Base-by-base conservation (phyloP, 2,888 invertebrate genomes). In the Nymphalis urticae region DNA sequence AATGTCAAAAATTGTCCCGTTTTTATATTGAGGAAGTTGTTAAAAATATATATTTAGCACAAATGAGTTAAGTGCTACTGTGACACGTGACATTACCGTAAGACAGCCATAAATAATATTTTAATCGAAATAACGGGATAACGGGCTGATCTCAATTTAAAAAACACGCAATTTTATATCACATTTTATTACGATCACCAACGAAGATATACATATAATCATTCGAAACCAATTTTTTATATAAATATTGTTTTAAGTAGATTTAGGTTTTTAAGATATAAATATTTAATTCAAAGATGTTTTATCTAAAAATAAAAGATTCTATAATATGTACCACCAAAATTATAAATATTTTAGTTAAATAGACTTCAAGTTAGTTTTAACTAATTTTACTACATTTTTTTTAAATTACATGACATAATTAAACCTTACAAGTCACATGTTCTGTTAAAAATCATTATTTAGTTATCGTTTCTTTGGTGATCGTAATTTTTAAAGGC, bases 91-190 rank as follows among this genome's bases (percentile, higher is more conserved):
- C 64, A 51, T 54, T 66, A 69, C 62, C 51, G 59, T 62, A 62
- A 66, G 27, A 42, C 16, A 24, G n/a, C 48, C 61, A 69, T 72
- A 66, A 70, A 70, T 70, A 72, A 66, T 65, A 65, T 56, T 59
- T 48, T 59, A 69, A 73, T 67, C 64, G 68, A 68, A 60, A 62
- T 67, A 62, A 71, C 64, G 62, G 69, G 61, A 66, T 68, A 73
- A 72, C 72, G 73, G 73, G 66, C 71, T 72, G 71, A 64, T 64
- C 75, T 73, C 72, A 63, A 71, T 75, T 65, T 60, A 21, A 69
- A 21, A 42, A 65, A 70, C 68, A 68, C 61, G 62, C 66, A 66
- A 67, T 65, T 66, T 67, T 62, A 69, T 61, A 69, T 63, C 66
- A 66, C 50, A 62, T 60, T 72, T 64, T 72, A 69, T 67, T 58